A percentile compares a stretch with the other conserved stretches of the same genome.
Conservation (phyloP, 2,113 vertebrate genomes). For the Lagopus muta region DNA sequence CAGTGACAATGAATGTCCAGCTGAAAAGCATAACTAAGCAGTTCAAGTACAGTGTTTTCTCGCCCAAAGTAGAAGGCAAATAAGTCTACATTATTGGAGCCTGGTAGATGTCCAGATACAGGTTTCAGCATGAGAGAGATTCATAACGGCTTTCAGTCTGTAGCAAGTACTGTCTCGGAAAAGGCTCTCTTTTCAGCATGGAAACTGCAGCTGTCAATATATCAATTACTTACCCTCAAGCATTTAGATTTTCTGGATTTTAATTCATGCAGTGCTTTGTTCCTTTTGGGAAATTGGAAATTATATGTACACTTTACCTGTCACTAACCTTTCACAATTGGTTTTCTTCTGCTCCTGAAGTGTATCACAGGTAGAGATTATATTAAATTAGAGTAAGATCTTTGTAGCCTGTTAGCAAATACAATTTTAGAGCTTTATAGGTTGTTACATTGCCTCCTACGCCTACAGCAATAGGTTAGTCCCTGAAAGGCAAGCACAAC, state of each 20-base stretch:
- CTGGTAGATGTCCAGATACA: neutral
- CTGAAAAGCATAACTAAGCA: neutral
- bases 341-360: neutral
- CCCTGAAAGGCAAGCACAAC: neutral
- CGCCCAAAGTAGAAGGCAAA: neutral
- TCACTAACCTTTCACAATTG: neutral
- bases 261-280: neutral
- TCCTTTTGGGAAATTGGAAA: neutral
- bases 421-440: neutral
- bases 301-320: neutral
- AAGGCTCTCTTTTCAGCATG: neutral
- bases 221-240: neutral
- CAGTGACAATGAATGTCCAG: neutral
- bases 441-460: neutral
- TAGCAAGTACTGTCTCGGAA: neutral
- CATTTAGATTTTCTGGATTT: neutral
- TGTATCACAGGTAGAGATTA: neutral
- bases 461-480: neutral
- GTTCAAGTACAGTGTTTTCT: neutral
- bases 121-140: neutral
- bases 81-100: neutral
- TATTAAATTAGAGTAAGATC: slow-evolving; percentile 13
- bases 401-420: neutral
- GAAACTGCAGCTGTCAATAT: neutral
- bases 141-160: neutral